Evolutionary conservation across 2,888 invertebrate species (phyloP).

Genomic region (Raillietiella orientalis): DNA sequence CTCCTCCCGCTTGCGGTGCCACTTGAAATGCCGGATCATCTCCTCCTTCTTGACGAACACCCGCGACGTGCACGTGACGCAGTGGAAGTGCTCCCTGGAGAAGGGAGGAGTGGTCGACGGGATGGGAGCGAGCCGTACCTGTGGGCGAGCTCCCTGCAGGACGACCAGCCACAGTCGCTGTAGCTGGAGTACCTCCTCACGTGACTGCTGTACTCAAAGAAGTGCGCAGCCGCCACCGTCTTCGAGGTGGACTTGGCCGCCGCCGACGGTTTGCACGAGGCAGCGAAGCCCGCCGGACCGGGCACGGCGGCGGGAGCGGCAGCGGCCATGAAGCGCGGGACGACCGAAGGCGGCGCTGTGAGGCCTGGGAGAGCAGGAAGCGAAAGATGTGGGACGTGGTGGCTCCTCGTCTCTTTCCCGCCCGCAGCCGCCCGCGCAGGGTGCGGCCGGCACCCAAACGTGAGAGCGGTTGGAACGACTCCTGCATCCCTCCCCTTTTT

Average conservation of each 20-base stretch:
- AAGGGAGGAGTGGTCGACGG: constrained; percentile 3
- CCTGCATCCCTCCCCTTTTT: too few species aligned
- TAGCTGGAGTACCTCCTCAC: constrained; percentile 51
- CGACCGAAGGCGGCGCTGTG: too few species aligned
- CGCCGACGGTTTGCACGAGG: constrained; percentile 1
- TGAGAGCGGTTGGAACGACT: too few species aligned
- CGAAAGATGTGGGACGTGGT: too few species aligned
- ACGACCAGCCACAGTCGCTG: constrained; percentile 44
- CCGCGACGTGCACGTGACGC: constrained; percentile 37
- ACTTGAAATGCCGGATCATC: constrained; percentile 93
- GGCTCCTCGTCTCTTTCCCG: too few species aligned
- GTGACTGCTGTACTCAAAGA: constrained; percentile 55
- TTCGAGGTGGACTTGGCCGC: constrained; percentile 4
- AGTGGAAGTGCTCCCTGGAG: constrained; percentile 70
- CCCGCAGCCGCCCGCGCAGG: too few species aligned
- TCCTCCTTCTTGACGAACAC: constrained; percentile 96
- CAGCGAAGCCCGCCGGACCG: too few species aligned
- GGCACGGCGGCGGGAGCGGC: too few species aligned
- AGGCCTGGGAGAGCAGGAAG: too few species aligned
- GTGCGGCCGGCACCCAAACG: too few species aligned
- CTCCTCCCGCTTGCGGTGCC: constrained; percentile 96
- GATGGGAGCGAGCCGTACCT: constrained; percentile 16
- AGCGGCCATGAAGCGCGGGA: too few species aligned
- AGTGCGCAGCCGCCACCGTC: constrained; percentile 12
- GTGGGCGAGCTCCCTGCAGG: constrained; percentile 62